Conservation (phyloP, 1,140 invertebrate species). For the Metaphire vulgaris region DNA sequence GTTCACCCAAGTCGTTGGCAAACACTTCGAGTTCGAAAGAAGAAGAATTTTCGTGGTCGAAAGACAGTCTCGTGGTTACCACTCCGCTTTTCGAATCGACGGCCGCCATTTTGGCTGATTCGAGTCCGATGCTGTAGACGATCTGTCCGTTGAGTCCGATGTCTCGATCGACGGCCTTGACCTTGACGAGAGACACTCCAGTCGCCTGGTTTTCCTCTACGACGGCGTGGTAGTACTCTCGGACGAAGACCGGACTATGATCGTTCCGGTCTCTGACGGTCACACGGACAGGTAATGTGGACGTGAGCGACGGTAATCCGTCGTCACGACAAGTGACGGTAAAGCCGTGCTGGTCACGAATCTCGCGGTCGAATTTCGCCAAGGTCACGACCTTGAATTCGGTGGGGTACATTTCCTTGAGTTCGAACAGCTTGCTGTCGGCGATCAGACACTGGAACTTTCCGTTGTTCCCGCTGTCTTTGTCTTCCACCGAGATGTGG, state of each 20-base stretch:
- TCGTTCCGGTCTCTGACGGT: slow-evolving; percentile 70
- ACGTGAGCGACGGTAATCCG: slow-evolving; percentile 21
- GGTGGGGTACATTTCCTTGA: slow-evolving; percentile 16
- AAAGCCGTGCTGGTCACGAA: background rate
- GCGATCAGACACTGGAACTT: slow-evolving; percentile 50
- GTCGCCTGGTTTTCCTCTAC: slow-evolving; percentile 70
- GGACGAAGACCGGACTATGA: slow-evolving; percentile 69
- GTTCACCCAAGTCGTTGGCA: background rate
- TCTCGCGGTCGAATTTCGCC: slow-evolving; percentile 18
- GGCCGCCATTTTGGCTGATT: background rate
- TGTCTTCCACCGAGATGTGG: slow-evolving; percentile 78
- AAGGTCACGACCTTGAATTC: slow-evolving; percentile 22
- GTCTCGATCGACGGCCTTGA: slow-evolving; percentile 63
- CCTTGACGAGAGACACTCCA: slow-evolving; percentile 65
- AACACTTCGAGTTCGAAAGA: background rate
- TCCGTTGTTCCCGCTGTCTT: slow-evolving; percentile 80
- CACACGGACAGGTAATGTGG: slow-evolving; percentile 60
- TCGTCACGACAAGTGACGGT: slow-evolving; percentile 6
- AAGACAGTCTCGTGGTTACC: background rate
- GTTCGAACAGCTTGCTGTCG: slow-evolving; percentile 12
- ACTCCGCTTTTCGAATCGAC: background rate
- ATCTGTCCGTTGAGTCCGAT: background rate
- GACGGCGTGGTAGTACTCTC: slow-evolving; percentile 60
- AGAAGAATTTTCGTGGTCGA: background rate
- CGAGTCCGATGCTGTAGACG: background rate